Percentiles rank a stretch among this genome's conserved stretches.
These are phyloP conservation scores for Dichetophora obliterata DNA, from an alignment of 2,888 invertebrate species.

Conservation along the genomic window DNA sequence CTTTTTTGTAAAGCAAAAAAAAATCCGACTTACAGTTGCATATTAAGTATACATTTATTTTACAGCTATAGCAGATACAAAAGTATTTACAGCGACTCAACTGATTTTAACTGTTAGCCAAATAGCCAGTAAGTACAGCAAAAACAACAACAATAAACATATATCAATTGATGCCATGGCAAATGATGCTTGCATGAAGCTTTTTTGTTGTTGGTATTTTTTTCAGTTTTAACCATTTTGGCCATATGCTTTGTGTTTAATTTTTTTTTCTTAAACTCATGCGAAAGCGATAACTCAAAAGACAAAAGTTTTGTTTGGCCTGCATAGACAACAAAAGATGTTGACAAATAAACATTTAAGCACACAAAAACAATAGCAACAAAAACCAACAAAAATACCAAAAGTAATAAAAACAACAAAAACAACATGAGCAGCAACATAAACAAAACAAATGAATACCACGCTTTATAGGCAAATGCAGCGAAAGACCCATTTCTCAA, in stretches of 20 bases:
- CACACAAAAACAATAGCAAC: background rate
- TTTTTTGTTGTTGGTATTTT: background rate
- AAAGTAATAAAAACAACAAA: slow-evolving; percentile 4
- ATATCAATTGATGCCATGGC: slow-evolving; percentile 54
- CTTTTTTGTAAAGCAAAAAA: background rate
- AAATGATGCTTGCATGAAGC: slow-evolving; percentile 36
- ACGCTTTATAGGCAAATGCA: background rate
- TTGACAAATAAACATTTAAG: too few relatives aligned
- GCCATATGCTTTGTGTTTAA: too few relatives aligned
- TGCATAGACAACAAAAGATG: too few relatives aligned
- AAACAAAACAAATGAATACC: background rate
- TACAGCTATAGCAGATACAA: background rate
- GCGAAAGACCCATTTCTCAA: background rate
- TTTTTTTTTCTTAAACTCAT: too few relatives aligned
- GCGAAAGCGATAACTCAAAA: too few relatives aligned
- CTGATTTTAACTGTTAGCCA: background rate
- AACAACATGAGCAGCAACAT: background rate
- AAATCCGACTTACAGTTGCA: background rate
- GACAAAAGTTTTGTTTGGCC: too few relatives aligned
- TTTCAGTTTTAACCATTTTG: too few relatives aligned
- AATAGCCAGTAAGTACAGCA: background rate
- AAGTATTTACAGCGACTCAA: too few relatives aligned
- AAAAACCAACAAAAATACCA: background rate
- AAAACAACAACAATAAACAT: slow-evolving; percentile 24
- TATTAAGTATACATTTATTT: background rate